A percentile compares a stretch with the other conserved stretches of the same genome.
These are phyloP conservation scores for Drosophila triauraria DNA, from an alignment of 1,140 invertebrate species.

Conservation along the genomic window DNA sequence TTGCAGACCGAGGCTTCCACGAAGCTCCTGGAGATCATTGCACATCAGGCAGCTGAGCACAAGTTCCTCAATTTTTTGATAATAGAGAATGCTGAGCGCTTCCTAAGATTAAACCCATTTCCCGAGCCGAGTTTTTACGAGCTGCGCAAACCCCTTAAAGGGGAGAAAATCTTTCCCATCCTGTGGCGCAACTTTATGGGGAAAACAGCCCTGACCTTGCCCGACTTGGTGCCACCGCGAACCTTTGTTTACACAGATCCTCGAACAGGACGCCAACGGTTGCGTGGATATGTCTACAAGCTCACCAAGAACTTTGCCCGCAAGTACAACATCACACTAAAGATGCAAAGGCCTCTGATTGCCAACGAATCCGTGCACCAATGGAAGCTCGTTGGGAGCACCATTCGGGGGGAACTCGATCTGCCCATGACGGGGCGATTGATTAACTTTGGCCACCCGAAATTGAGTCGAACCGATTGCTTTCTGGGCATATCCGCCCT, in stretches of 20 bases:
- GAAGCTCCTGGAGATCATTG: neutral
- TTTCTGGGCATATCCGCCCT: neutral
- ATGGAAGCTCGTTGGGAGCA: neutral
- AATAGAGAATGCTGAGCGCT: neutral
- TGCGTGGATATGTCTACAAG: slow-evolving; percentile 1
- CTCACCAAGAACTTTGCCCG: slow-evolving; percentile 10
- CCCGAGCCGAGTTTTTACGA: slow-evolving; percentile 16
- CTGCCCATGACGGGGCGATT: slow-evolving; percentile 9
- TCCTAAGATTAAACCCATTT: slow-evolving; percentile 42
- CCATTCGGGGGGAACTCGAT: slow-evolving; percentile 24
- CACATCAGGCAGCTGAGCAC: neutral
- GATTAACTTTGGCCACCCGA: neutral
- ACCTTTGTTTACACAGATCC: slow-evolving; percentile 21
- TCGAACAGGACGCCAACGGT: neutral
- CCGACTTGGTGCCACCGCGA: slow-evolving; percentile 30
- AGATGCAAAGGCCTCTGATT: neutral
- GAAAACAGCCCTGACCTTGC: slow-evolving; percentile 14
- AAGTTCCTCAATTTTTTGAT: slow-evolving; percentile 36
- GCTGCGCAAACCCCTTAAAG: fast-evolving
- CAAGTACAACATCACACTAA: slow-evolving; percentile 31
- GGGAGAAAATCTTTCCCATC: slow-evolving; percentile 12
- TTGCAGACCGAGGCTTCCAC: neutral
- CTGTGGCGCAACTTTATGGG: slow-evolving; percentile 43
- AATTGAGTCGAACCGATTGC: neutral
- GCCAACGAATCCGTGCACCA: fast-evolving